Evolutionary conservation across 1,140 invertebrate genomes (phyloP).

Genomic region (Nephotettix cincticeps): DNA sequence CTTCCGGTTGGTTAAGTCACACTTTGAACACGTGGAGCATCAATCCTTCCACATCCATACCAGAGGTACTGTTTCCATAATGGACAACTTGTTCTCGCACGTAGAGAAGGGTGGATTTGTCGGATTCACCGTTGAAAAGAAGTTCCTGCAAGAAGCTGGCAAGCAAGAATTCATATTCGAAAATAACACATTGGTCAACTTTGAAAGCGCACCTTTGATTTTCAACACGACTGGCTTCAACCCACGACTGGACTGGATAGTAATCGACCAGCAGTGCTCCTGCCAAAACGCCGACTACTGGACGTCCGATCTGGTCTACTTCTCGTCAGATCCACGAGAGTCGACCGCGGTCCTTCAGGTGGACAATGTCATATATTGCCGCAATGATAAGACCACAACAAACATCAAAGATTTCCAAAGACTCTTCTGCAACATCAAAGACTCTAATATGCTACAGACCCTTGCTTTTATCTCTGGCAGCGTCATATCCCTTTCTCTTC

Average conservation of each 20-base stretch:
- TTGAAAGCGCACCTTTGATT: conserved; percentile 57
- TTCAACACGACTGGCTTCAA: conserved; percentile 56
- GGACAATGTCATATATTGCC: conserved; percentile 35
- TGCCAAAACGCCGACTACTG: conserved; percentile 53
- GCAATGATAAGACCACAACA: conserved; percentile 22
- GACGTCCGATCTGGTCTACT: conserved; percentile 50
- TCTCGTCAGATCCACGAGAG: conserved; percentile 42
- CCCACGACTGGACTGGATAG: conserved; percentile 56
- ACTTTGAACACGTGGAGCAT: conserved; percentile 58
- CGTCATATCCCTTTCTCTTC: conserved; percentile 36
- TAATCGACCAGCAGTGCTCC: conserved; percentile 59
- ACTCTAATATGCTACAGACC: conserved; percentile 43
- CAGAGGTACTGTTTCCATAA: conserved; percentile 61
- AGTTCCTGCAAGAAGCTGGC: conserved; percentile 40
- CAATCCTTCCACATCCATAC: conserved; percentile 63
- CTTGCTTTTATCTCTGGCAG: conserved; percentile 44
- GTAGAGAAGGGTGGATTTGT: conserved; percentile 60
- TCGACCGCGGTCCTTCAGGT: conserved; percentile 34
- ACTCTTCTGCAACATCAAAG: conserved; percentile 33
- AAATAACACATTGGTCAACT: conserved; percentile 59
- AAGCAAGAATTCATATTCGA: conserved; percentile 59
- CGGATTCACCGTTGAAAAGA: conserved; percentile 54
- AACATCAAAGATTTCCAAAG: conserved; percentile 33
- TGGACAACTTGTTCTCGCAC: conserved; percentile 61
- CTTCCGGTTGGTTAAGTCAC: conserved; percentile 62